These are phyloP conservation scores for Lathamus discolor DNA, from an alignment of 2,113 vertebrate genomes.

Conservation along the genomic window DNA sequence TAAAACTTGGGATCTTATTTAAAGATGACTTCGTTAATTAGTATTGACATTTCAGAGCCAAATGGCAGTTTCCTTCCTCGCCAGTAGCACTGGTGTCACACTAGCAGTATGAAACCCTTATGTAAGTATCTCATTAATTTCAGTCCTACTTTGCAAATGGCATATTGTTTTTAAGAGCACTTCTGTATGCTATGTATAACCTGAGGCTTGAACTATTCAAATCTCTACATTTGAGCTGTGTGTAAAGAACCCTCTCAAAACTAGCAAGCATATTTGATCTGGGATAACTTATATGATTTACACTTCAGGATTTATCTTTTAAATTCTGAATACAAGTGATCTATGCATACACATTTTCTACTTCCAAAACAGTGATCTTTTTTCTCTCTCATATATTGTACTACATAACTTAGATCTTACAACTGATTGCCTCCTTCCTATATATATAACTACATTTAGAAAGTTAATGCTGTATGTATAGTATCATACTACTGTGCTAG, in stretches of 20 bases:
- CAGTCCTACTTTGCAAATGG: neutral
- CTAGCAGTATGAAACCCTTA: neutral
- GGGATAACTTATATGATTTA: neutral
- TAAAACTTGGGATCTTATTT: neutral
- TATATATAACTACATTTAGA: neutral
- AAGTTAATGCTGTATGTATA: neutral
- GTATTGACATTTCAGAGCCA: neutral
- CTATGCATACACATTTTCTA: neutral
- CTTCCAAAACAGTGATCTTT: neutral
- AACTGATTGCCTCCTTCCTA: neutral
- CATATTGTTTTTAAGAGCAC: neutral
- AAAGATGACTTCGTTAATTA: conserved; percentile 15
- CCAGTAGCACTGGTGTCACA: neutral
- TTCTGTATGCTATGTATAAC: neutral
- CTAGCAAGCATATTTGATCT: neutral
- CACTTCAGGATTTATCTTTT: neutral
- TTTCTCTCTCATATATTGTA: neutral
- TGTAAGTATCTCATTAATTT: neutral
- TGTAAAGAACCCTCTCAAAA: neutral
- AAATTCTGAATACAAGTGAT: neutral
- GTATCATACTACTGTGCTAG: neutral
- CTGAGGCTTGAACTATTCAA: neutral
- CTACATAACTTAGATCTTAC: neutral
- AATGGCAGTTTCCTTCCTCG: neutral
- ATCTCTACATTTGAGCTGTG: neutral